These are phyloP conservation scores for Ceriagrion tenellum DNA, from an alignment of 2,888 invertebrate genomes.

Conservation along the genomic window DNA sequence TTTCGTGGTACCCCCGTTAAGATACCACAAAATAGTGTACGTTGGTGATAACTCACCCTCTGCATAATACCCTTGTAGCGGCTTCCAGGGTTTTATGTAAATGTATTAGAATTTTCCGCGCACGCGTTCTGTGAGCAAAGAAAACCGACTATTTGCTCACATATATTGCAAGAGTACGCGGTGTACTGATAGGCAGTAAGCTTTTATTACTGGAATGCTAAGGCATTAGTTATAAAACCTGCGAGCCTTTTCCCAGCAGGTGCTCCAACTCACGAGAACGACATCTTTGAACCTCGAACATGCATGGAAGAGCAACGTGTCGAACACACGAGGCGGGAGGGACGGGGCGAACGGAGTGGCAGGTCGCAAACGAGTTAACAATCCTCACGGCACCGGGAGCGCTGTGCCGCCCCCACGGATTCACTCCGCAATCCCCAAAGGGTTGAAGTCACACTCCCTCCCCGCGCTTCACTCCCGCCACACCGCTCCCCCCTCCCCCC, in stretches of 20 bases:
- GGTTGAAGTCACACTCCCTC: not conserved
- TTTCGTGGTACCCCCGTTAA: no score
- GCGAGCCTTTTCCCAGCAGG: not conserved
- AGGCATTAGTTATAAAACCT: not conserved
- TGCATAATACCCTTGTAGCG: no score
- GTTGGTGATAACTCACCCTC: no score
- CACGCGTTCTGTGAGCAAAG: no score
- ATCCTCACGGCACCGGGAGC: not conserved
- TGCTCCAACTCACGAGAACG: not conserved
- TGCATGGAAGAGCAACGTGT: not conserved
- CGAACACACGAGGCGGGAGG: not conserved
- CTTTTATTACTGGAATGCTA: not conserved
- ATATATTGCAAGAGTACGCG: no score
- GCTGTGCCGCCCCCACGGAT: not conserved
- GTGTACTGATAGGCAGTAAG: not conserved
- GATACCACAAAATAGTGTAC: no score
- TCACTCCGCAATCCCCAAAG: not conserved
- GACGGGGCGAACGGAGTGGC: not conserved
- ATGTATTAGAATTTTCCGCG: no score
- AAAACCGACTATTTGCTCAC: no score
- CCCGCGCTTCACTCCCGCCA: no score
- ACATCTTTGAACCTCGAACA: not conserved
- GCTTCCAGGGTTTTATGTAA: no score
- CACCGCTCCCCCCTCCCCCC: no score
- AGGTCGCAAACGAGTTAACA: slow-evolving; percentile 23